A percentile compares a stretch with the other conserved stretches of the same genome.
Conservation (phyloP, 2,888 invertebrate species). For the Apeira syringaria region DNA sequence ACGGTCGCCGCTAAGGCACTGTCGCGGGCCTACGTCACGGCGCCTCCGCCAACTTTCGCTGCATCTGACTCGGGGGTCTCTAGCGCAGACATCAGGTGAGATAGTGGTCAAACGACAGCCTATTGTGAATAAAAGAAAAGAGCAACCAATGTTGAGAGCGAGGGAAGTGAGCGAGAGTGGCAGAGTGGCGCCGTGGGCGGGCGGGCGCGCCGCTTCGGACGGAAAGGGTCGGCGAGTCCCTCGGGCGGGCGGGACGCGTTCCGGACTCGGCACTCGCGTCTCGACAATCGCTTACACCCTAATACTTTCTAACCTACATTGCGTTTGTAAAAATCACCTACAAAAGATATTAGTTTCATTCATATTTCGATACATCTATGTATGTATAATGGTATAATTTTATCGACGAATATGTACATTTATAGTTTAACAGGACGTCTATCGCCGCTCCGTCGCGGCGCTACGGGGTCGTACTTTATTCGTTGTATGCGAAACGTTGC, state of each 20-base stretch:
- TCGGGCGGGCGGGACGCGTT: conserved; percentile 67
- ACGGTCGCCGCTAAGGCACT: conserved; percentile 63
- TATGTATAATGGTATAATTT: conserved; percentile 81
- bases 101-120: too few species aligned
- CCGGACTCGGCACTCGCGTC: conserved; percentile 65
- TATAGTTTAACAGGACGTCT: conserved; percentile 75
- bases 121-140: not conserved
- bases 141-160: not conserved
- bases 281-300: conserved; percentile 73
- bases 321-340: conserved; percentile 84
- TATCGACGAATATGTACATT: conserved; percentile 76
- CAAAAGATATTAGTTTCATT: conserved; percentile 84
- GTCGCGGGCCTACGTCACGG: conserved; percentile 49
- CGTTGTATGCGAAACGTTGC: conserved; percentile 84
- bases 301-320: conserved; percentile 78
- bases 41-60: conserved; percentile 30
- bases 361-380: conserved; percentile 80
- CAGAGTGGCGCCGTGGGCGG: conserved; percentile 37
- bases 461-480: conserved; percentile 81
- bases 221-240: conserved; percentile 78
- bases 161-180: conserved; percentile 10
- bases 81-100: not conserved
- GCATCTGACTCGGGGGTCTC: not conserved
- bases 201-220: conserved; percentile 74
- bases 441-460: conserved; percentile 67